phyloP scores from a whole-genome alignment of 2,113 vertebrate species.

The Silurus meridionalis region DNA sequence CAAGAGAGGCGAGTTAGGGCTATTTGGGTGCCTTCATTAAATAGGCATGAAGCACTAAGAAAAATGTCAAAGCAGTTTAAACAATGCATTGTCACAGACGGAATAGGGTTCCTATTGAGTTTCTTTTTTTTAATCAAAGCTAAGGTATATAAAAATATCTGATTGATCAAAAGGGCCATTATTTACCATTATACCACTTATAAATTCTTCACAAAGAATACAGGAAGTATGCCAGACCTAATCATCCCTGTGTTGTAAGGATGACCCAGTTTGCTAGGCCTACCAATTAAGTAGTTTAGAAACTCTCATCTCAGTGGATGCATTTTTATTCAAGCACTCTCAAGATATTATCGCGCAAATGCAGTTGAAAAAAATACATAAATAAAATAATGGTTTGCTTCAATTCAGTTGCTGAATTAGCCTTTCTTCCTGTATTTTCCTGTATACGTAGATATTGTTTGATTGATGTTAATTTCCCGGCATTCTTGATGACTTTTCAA shows the following conservation, averaged over 20 bases:
- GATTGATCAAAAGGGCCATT: neutral
- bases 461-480: neutral
- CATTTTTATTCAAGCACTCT: neutral
- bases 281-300: neutral
- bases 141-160: neutral
- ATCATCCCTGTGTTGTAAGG: neutral
- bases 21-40: neutral
- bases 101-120: neutral
- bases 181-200: neutral
- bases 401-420: neutral
- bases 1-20: neutral
- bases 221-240: neutral
- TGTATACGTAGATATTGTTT: neutral
- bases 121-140: neutral
- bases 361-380: neutral
- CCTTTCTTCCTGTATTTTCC: neutral
- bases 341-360: neutral
- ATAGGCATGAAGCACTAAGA: neutral
- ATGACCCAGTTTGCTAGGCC: neutral
- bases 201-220: neutral
- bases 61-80: neutral
- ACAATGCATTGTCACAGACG: neutral
- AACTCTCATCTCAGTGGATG: neutral
- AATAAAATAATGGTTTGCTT: no score
- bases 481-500: neutral